Base-by-base conservation (phyloP, 1,140 invertebrate species). In the Macrobrachium nipponense region DNA sequence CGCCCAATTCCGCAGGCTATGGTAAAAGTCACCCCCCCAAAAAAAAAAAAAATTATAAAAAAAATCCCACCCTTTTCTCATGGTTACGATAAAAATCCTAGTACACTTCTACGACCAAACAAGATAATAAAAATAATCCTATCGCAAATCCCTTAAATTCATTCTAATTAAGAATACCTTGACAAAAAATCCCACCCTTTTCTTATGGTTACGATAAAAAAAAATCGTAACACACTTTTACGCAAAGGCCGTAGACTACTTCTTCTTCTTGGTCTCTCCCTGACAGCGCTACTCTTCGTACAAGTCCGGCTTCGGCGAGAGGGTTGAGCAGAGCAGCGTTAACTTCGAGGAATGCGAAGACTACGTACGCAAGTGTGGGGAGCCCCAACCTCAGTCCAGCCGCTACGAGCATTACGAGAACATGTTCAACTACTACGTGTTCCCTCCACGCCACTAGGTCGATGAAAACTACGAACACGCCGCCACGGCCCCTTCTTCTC, bases 321-420 rank as follows among this genome's bases (percentile, higher is more conserved):
- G 93, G 68, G 91, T 94, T 43, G 91, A 92, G 43, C 91, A 91
- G 86, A 92, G 92, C 72, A 92, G 92, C 70, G 91, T 93, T 14
- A 91, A 91, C 62, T 90, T 94, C 85, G 93, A 94, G 86, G 94
- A 94, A 87, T 94, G 91, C 86, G 92, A 94, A 90, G 93, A 93
- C 80, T 93, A 90, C 81, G 87, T 91, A 14, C 80, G 89, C 62
- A 90, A 90, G 58, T 90, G 91, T 62, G 91, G 91, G 58, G 91
- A 91, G 62, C 91, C 92, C 10, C 86, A 75, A n/a, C 66, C 77
- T 17, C 80, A 64, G 12, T 92, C 91, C 17, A 91, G 90, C 44
- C 90, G 90, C 66, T 91, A 92, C 81, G 91, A 92, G 83, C 91
- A 92, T 88, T 92, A 90, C 80, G 91, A 92, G 87, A 89, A 89